Evolutionary conservation across 2,888 invertebrate species (phyloP).

Genomic region (Nasonovia ribisnigri): DNA sequence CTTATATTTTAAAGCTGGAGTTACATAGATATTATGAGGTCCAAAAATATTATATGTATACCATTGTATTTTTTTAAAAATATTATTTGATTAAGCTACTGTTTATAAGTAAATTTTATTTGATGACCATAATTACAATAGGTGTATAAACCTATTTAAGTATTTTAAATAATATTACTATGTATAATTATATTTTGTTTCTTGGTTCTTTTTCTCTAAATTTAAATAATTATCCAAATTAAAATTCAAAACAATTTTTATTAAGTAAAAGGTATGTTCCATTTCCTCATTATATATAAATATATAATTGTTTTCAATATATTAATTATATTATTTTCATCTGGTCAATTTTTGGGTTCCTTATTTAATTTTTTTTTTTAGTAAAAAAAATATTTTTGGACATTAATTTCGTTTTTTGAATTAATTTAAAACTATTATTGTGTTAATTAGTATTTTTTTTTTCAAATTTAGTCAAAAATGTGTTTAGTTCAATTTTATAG

Average conservation of each 20-base stretch:
- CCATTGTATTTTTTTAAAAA: constrained; percentile 20
- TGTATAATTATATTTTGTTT: background rate
- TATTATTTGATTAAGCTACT: background rate
- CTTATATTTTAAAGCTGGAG: constrained; percentile 16
- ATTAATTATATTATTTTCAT: constrained; percentile 50
- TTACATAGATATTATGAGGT: constrained; percentile 29
- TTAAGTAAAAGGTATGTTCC: constrained; percentile 38
- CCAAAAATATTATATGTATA: constrained; percentile 25
- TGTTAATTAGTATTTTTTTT: constrained; percentile 42
- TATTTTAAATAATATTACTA: constrained; percentile 3
- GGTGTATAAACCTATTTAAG: background rate
- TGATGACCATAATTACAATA: background rate
- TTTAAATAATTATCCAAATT: constrained; percentile 22
- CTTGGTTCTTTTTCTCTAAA: constrained; percentile 11
- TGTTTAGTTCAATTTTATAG: constrained; percentile 61
- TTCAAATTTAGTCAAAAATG: constrained; percentile 55
- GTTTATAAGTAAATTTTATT: constrained; percentile 26
- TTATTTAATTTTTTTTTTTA: constrained; percentile 44
- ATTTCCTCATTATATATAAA: constrained; percentile 29
- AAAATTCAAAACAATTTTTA: constrained; percentile 35
- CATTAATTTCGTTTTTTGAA: constrained; percentile 58
- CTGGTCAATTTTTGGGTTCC: constrained; percentile 63
- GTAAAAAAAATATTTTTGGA: constrained; percentile 21
- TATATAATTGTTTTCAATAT: constrained; percentile 30
- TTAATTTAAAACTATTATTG: constrained; percentile 58